Evolutionary conservation across 2,113 vertebrate genomes (phyloP), one percentile per base, ranked within the genome.

Genomic region (Pimephales promelas): DNA sequence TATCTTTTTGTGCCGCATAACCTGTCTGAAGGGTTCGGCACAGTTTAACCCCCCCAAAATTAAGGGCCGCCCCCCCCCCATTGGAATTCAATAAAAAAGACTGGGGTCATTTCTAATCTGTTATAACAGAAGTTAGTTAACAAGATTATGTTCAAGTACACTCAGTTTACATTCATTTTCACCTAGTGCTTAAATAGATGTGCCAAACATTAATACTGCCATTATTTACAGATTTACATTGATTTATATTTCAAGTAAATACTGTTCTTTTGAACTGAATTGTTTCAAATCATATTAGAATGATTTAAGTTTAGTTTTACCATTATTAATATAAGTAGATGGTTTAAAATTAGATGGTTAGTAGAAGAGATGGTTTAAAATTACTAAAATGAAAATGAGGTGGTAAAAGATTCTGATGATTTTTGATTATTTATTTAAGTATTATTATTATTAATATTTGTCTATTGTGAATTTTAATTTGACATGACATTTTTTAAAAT

Each of bases 11-110:
- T 16, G 31, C 73, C 9, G 31, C 47, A 20, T 79, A 47, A 79
- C 78, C 59, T 43, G 10, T 66, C 40, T 79, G 43, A 28, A 45
- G 24, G 43, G 47, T 64, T 9, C 4, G 24, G 4, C n/a, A 26
- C 24, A 45, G 57, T 47, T 61, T 26, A 26, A 79, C 57, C 14
- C 24, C 1, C 10, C n/a, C 45, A 79, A n/a, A n/a, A 79, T 79
- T 79, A 45, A 79, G 14, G 3, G 22, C 24, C 62, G 7, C 40
- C 20, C 18, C 28, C 4, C 13, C 47, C 56, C 16, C n/a, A 61
- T 45, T 16, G 36, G 9, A 79, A 45, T 62, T 79, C 31, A 75
- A 10, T 34, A 75, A 20, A 56, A 74, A 74, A 74, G 10, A 24
- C 9, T 22, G 24, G 14, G 45, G n/a, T 28, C 9, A 11, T 40